Evolutionary conservation across 1,140 invertebrate genomes (phyloP).

Genomic region (Drosophila micromelanica): DNA sequence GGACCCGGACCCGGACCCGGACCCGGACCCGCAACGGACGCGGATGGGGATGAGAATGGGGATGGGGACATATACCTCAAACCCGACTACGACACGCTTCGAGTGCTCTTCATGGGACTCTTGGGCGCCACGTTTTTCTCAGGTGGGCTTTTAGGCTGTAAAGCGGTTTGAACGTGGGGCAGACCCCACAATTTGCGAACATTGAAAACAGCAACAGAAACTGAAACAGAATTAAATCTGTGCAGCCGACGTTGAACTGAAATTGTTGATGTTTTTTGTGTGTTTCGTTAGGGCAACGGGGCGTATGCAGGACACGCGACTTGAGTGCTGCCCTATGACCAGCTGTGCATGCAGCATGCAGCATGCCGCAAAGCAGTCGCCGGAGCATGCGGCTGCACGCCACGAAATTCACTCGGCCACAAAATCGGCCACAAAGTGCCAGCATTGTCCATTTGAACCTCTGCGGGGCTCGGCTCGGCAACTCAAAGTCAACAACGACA

Average conservation of each 20-base stretch:
- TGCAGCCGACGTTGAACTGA: slow-evolving; percentile 54
- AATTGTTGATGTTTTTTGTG: slow-evolving; percentile 34
- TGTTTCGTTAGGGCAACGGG: slow-evolving; percentile 15
- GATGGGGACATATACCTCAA: background rate
- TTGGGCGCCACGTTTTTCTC: slow-evolving; percentile 29
- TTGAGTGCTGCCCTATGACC: slow-evolving; percentile 20
- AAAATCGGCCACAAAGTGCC: slow-evolving; percentile 42
- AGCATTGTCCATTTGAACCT: slow-evolving; percentile 39
- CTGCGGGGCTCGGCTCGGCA: background rate
- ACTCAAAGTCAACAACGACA: slow-evolving; percentile 10
- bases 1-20: background rate
- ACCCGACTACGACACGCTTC: slow-evolving; percentile 42
- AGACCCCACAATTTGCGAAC: slow-evolving; percentile 17
- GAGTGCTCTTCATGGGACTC: slow-evolving; percentile 39
- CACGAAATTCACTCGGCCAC: slow-evolving; percentile 50
- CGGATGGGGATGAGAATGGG: no score
- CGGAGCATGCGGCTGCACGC: slow-evolving; percentile 43
- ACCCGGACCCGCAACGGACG: no score
- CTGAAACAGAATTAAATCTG: slow-evolving; percentile 29
- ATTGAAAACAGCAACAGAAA: slow-evolving; percentile 16
- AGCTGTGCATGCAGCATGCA: slow-evolving; percentile 35
- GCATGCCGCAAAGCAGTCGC: slow-evolving; percentile 33
- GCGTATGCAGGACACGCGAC: slow-evolving; percentile 32
- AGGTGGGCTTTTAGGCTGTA: slow-evolving; percentile 19
- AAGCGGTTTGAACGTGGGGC: slow-evolving; percentile 25